Conservation (phyloP, 2,888 invertebrate species). For the Ophion obscuratus region DNA sequence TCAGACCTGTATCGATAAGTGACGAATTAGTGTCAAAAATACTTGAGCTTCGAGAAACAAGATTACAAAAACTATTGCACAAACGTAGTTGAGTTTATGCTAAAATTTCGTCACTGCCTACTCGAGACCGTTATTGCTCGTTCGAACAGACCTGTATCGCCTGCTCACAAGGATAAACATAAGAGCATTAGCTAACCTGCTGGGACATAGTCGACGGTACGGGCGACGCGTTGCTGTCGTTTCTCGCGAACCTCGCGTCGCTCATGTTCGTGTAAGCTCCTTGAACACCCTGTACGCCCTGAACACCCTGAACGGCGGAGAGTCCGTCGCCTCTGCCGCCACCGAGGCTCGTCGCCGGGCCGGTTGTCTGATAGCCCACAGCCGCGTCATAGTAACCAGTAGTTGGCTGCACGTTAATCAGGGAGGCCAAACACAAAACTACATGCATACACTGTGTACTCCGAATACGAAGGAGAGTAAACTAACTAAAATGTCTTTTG, state of each 20-base stretch:
- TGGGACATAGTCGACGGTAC: conserved; percentile 91
- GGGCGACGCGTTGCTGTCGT: conserved; percentile 92
- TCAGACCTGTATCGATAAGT: too few relatives aligned
- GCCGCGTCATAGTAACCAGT: conserved; percentile 89
- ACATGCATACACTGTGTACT: conserved; percentile 84
- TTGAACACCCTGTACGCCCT: conserved; percentile 82
- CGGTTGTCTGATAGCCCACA: conserved; percentile 89
- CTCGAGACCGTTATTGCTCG: neutral
- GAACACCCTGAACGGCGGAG: conserved; percentile 86
- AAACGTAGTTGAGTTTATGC: too few relatives aligned
- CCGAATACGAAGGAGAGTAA: conserved; percentile 78
- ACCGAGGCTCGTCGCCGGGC: conserved; percentile 87
- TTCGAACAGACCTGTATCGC: neutral
- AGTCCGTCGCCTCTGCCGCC: conserved; percentile 88
- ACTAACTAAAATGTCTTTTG: conserved; percentile 63
- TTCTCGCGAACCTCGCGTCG: conserved; percentile 89
- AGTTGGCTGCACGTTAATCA: conserved; percentile 84
- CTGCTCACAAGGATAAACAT: neutral
- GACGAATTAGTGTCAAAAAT: too few relatives aligned
- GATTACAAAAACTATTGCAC: too few relatives aligned
- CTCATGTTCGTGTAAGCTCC: conserved; percentile 88
- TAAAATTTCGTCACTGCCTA: too few relatives aligned
- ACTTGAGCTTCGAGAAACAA: too few relatives aligned
- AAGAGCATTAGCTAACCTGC: conserved; percentile 84
- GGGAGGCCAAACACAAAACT: conserved; percentile 84